Evolutionary conservation across 2,797 vertebrate genomes (phyloP), one percentile per base, ranked within the genome.

Genomic region (Diceros bicornis): DNA sequence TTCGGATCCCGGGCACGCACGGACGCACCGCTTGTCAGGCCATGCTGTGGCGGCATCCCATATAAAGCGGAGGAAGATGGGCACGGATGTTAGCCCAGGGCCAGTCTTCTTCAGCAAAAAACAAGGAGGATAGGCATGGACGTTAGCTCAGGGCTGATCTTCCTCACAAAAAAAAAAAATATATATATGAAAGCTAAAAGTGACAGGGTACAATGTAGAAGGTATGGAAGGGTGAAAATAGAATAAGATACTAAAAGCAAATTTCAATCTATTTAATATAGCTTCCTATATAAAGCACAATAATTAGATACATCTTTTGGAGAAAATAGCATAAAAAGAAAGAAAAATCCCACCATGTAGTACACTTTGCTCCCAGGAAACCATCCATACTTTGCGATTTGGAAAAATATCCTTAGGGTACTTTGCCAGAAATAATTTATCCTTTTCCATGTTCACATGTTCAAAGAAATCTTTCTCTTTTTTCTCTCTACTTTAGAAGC

Each of bases 351-450:
- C 5, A 85, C 52, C 27, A 68, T 44, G 90, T 17, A 84, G 66
- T 78, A 57, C 66, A 64, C 50, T 95, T 84, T 71, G 47, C 83
- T 94, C 75, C 34, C 34, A 68, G 89, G 77, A 97, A 97, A 87
- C 75, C 93, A n/a, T 87, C 83, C 32, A 97, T 59, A 89, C 32
- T 59, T 77, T 94, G 90, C 32, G 7, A 69, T 93, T 95, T 97
- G 72, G 93, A 97, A 97, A 93, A 84, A 77, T 21, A 71, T 66
- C 91, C 87, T 91, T 64, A 69, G 79, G 89, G 41, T 75, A 84
- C 93, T 95, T 97, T 92, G 57, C 75, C 66, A 96, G 77, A 90
- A 95, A 89, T 72, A 77, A 84, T 88, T 93, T 92, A 55, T 79
- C 34, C 55, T 91, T 91, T 32, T 81, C 52, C 59, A n/a, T 25